A percentile compares a stretch with the other conserved stretches of the same genome.
Evolutionary conservation across 2,888 invertebrate species (phyloP).

Genomic region (Cheilosia urbana): DNA sequence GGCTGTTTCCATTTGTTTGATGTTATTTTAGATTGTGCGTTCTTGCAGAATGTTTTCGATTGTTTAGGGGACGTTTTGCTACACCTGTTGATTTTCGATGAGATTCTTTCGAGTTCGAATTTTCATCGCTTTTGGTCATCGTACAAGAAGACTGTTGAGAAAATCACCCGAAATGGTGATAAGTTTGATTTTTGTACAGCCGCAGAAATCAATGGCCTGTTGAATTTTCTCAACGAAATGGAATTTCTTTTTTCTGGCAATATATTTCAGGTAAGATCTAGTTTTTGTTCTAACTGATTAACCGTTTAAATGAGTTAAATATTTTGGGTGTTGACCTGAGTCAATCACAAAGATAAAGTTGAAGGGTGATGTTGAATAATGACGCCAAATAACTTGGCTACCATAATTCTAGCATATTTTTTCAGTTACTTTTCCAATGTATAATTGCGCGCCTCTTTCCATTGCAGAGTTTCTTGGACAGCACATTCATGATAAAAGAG

Average conservation of each 20-base stretch:
- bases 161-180: slow-evolving; percentile 87
- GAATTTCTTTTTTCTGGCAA: slow-evolving; percentile 85
- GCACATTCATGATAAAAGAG: slow-evolving; percentile 78
- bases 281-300: background rate
- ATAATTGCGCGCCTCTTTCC: background rate
- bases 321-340: too few relatives aligned
- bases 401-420: too few relatives aligned
- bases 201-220: slow-evolving; percentile 87
- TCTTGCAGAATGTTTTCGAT: slow-evolving; percentile 82
- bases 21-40: background rate
- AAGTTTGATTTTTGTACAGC: slow-evolving; percentile 86
- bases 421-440: too few relatives aligned
- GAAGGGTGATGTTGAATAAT: too few relatives aligned
- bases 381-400: too few relatives aligned
- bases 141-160: slow-evolving; percentile 90
- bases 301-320: background rate
- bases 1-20: background rate
- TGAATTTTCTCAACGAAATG: slow-evolving; percentile 88
- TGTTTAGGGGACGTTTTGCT: slow-evolving; percentile 88
- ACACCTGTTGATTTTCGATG: slow-evolving; percentile 86
- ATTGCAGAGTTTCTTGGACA: slow-evolving; percentile 79
- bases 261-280: slow-evolving; percentile 87
- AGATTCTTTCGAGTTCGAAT: slow-evolving; percentile 80
- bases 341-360: too few relatives aligned
- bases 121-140: slow-evolving; percentile 88